A percentile compares a stretch with the other conserved stretches of the same genome.
These are phyloP conservation scores for Microctenopoma stevenorrisi DNA, from an alignment of 2,797 vertebrate species.

Conservation along the genomic window DNA sequence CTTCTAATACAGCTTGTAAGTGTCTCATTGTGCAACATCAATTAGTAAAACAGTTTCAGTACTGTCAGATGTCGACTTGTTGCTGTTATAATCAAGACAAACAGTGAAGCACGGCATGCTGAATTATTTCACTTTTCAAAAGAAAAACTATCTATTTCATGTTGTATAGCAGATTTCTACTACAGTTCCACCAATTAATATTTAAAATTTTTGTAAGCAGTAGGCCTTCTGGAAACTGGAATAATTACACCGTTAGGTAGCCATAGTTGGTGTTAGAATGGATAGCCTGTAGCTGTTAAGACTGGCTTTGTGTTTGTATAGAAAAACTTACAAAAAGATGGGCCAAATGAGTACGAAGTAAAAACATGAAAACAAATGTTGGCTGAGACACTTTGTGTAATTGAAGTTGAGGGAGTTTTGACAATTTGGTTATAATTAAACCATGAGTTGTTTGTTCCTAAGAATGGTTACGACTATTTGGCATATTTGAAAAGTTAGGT, in stretches of 20 bases:
- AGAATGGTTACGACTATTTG: conserved; percentile 48
- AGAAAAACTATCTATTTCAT: background rate
- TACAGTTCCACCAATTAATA: background rate
- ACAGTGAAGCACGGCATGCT: conserved; percentile 2
- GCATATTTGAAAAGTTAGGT: conserved; percentile 41
- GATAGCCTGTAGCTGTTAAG: background rate
- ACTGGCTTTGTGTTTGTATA: background rate
- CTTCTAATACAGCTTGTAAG: conserved; percentile 1
- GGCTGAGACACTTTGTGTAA: conserved; percentile 54
- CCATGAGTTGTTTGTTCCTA: conserved; percentile 60
- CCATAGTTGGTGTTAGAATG: background rate
- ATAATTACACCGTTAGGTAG: background rate
- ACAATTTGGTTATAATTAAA: conserved; percentile 60
- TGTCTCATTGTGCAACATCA: background rate
- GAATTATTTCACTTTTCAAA: background rate
- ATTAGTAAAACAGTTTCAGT: background rate
- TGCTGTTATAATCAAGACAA: background rate
- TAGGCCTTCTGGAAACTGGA: background rate
- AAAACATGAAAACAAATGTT: conserved; percentile 21
- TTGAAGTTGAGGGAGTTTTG: conserved; percentile 43
- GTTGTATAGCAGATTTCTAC: background rate
- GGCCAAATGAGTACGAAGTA: background rate
- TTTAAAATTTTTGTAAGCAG: background rate
- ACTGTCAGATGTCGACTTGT: background rate
- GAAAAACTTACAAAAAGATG: background rate